Conservation (phyloP, 53 echinoderm and acorn worm genomes). For the Echinarachnius parma region DNA sequence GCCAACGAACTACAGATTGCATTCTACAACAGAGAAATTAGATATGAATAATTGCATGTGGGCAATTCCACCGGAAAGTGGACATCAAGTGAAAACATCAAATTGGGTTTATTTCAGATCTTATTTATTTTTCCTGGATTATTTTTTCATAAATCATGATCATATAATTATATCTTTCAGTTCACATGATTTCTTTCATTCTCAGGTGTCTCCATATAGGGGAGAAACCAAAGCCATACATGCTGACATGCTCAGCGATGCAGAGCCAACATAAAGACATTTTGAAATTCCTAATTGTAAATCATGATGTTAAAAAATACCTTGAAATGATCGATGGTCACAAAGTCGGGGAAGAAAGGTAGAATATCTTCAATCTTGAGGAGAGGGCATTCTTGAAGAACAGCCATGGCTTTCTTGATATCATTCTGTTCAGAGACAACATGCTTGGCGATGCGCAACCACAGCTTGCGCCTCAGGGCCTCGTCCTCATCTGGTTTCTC, state of each 20-base stretch:
- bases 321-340: conserved; percentile 99
- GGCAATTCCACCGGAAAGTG: no score
- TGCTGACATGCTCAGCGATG: no score
- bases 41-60: no score
- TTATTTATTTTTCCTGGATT: no score
- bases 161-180: no score
- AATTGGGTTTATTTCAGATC: not conserved
- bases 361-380: conserved; percentile 98
- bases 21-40: conserved; percentile 59
- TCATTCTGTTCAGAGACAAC: conserved; percentile 96
- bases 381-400: conserved; percentile 87
- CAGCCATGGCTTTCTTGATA: conserved; percentile 90
- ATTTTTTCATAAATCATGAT: no score
- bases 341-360: conserved; percentile 99
- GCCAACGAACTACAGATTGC: conserved; percentile 84
- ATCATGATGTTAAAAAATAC: conserved; percentile 40
- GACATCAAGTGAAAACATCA: no score
- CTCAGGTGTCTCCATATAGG: no score
- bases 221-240: no score
- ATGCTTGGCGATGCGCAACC: conserved; percentile 89
- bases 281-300: no score
- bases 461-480: conserved; percentile 84
- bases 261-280: no score
- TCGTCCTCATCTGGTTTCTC: conserved; percentile 98
- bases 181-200: no score